Conservation (phyloP, 2,888 invertebrate genomes). For the Ceramica pisi region DNA sequence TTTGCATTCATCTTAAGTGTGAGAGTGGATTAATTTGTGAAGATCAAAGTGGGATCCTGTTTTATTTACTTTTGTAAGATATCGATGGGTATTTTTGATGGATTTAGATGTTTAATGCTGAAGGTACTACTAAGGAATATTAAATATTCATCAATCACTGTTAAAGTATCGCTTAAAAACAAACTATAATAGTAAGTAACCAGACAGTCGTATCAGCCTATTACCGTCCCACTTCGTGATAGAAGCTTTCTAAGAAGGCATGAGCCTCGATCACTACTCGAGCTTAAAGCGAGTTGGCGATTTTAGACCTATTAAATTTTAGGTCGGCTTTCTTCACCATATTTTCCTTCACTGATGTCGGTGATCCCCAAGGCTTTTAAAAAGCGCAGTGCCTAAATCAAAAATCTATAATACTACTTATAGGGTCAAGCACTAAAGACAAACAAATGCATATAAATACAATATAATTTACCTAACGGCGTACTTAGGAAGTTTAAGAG, state of each 20-base stretch:
- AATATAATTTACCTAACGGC: too few species aligned
- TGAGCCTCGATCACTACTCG: too few species aligned
- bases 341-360: too few species aligned
- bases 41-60: conserved; percentile 13
- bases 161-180: background rate
- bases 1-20: conserved; percentile 57
- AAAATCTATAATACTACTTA: too few species aligned
- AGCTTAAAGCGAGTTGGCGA: too few species aligned
- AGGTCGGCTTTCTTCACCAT: too few species aligned
- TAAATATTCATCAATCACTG: background rate
- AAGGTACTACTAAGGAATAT: background rate
- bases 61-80: conserved; percentile 28
- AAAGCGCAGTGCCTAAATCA: too few species aligned
- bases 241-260: too few species aligned
- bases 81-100: conserved; percentile 3
- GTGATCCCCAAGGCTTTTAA: too few species aligned
- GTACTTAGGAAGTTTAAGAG: background rate
- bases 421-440: too few species aligned
- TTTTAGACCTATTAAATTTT: too few species aligned
- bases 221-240: background rate
- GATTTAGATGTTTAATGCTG: background rate
- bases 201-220: background rate
- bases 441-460: too few species aligned
- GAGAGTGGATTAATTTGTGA: conserved; percentile 55
- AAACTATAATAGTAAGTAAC: background rate